Conservation (phyloP, 2,797 vertebrate species). For the Setipinna tenuifilis region DNA sequence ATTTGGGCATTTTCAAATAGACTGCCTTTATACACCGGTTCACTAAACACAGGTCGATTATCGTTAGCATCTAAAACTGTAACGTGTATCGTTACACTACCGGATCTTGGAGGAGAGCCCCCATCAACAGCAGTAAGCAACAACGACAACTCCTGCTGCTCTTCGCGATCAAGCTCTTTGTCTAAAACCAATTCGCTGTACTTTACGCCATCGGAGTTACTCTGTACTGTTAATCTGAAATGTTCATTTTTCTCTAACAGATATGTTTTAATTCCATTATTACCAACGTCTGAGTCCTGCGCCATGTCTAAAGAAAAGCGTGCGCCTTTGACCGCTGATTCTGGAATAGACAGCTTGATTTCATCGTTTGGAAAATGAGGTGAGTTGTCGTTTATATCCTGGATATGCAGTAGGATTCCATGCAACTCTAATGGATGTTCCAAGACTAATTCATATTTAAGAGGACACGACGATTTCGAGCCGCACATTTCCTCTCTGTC, state of each 20-base stretch:
- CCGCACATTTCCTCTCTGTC: not conserved
- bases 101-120: slow-evolving; percentile 60
- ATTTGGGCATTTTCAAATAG: slow-evolving; percentile 64
- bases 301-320: not conserved
- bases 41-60: slow-evolving; percentile 57
- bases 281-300: not conserved
- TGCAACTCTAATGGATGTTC: slow-evolving; percentile 1
- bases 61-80: slow-evolving; percentile 60
- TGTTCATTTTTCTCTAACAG: not conserved
- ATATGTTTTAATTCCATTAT: not conserved
- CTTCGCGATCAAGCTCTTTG: not conserved
- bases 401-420: not conserved
- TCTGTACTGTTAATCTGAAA: not conserved
- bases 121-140: slow-evolving; percentile 60
- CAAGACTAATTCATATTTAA: not conserved
- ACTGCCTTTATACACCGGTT: slow-evolving; percentile 57
- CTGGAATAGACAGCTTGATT: not conserved
- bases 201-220: not conserved
- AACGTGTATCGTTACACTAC: slow-evolving; percentile 57
- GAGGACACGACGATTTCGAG: not conserved
- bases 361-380: not conserved
- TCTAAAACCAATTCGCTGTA: not conserved
- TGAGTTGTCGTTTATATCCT: slow-evolving; percentile 17
- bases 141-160: slow-evolving; percentile 37
- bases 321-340: not conserved